A percentile compares a stretch with the other conserved stretches of the same genome.
These are phyloP conservation scores for Synanthedon myopaeformis DNA, from an alignment of 2,888 invertebrate genomes.

Conservation along the genomic window DNA sequence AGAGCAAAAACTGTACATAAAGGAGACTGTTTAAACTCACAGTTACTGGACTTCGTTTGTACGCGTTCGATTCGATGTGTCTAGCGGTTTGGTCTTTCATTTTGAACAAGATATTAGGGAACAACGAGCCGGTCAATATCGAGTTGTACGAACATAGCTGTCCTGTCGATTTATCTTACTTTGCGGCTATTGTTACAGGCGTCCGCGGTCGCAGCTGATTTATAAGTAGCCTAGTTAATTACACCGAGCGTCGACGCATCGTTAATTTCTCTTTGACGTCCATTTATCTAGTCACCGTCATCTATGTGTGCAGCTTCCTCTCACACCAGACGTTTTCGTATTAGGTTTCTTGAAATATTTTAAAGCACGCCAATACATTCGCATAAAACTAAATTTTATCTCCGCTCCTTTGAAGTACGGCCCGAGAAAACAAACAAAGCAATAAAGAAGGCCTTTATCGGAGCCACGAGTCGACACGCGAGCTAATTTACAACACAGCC, in stretches of 20 bases:
- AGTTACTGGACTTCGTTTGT: constrained; percentile 12
- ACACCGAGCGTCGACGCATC: constrained; percentile 45
- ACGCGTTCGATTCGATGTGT: constrained; percentile 16
- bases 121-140: constrained; percentile 54
- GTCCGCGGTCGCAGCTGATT: constrained; percentile 54
- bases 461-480: constrained; percentile 69
- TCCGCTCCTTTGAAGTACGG: constrained; percentile 65
- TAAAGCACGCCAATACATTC: constrained; percentile 33
- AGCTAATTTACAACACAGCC: constrained; percentile 71
- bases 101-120: constrained; percentile 25
- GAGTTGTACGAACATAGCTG: constrained; percentile 53
- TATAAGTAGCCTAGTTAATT: constrained; percentile 63
- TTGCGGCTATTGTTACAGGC: constrained; percentile 59
- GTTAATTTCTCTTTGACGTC: constrained; percentile 41
- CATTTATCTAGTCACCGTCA: constrained; percentile 25
- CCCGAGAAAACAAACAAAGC: constrained; percentile 68
- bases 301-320: constrained; percentile 18
- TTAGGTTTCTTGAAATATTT: background rate
- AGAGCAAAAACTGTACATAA: constrained; percentile 22
- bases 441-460: constrained; percentile 69
- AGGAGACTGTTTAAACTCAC: constrained; percentile 7
- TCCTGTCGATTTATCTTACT: constrained; percentile 65
- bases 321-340: background rate
- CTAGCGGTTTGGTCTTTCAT: background rate
- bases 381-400: constrained; percentile 65